These are phyloP conservation scores for Drosophila koepferae DNA, from an alignment of 2,888 invertebrate species.

Conservation along the genomic window DNA sequence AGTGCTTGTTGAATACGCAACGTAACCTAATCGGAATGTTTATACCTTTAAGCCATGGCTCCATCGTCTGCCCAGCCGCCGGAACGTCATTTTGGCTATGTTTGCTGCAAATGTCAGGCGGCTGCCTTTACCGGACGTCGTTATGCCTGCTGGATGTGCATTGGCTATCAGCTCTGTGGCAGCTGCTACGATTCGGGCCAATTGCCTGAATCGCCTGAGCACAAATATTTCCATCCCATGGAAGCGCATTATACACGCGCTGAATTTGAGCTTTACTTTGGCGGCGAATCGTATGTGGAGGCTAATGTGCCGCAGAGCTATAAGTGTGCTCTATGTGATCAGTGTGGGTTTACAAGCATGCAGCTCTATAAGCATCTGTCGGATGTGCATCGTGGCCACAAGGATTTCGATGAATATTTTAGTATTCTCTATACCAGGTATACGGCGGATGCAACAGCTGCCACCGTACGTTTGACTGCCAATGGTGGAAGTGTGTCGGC, in stretches of 20 bases:
- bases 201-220: constrained; percentile 20
- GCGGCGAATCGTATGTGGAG: constrained; percentile 31
- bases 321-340: constrained; percentile 51
- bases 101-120: constrained; percentile 40
- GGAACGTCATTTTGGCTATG: constrained; percentile 49
- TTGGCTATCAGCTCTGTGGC: constrained; percentile 53
- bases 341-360: constrained; percentile 19
- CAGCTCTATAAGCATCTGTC: constrained; percentile 37
- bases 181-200: constrained; percentile 38
- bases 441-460: neutral
- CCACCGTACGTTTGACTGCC: neutral
- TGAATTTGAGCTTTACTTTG: constrained; percentile 51
- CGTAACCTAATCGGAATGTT: neutral
- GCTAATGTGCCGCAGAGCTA: constrained; percentile 52
- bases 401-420: constrained; percentile 34
- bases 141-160: constrained; percentile 53
- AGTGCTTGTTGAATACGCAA: neutral
- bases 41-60: constrained; percentile 14
- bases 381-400: constrained; percentile 26
- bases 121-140: constrained; percentile 49
- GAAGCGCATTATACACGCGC: constrained; percentile 45
- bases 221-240: constrained; percentile 55
- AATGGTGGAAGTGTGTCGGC: neutral
- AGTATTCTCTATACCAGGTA: constrained; percentile 23
- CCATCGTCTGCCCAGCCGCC: constrained; percentile 6